Conservation (phyloP, 2,113 vertebrate genomes). For the Aviceda subcristata region DNA sequence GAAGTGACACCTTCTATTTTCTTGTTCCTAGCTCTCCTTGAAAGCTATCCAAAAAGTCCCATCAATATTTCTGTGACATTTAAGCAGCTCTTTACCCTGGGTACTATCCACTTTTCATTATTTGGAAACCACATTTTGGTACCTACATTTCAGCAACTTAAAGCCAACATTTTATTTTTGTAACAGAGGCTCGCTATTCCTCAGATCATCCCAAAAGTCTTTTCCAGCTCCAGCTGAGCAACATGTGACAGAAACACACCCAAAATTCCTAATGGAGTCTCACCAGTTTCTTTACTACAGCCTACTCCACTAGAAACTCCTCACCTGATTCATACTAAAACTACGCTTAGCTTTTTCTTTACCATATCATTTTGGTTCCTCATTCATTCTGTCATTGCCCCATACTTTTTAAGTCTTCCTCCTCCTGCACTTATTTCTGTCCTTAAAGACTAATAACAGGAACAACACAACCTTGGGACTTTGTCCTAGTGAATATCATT, state of each 20-base stretch:
- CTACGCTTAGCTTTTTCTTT: not conserved
- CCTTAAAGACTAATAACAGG: not conserved
- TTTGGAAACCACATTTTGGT: not conserved
- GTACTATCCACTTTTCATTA: not conserved
- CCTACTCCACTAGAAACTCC: not conserved
- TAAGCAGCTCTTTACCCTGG: not conserved
- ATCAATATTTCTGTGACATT: not conserved
- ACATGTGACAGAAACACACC: not conserved
- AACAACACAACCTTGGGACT: conserved; percentile 9
- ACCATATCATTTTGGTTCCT: not conserved
- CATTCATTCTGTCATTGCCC: not conserved
- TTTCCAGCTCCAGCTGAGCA: not conserved
- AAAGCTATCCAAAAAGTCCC: not conserved
- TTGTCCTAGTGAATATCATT: not conserved
- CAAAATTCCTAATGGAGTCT: not conserved
- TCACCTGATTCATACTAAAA: not conserved
- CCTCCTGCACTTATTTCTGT: not conserved
- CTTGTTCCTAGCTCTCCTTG: not conserved
- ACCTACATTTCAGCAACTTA: not conserved
- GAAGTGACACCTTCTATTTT: not conserved
- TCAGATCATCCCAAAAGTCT: not conserved
- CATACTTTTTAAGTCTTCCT: not conserved
- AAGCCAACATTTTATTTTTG: not conserved
- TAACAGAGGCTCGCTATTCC: not conserved
- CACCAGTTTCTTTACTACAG: not conserved